phyloP scores from a whole-genome alignment of 2,797 vertebrate species.

The Hipposideros larvatus region DNA sequence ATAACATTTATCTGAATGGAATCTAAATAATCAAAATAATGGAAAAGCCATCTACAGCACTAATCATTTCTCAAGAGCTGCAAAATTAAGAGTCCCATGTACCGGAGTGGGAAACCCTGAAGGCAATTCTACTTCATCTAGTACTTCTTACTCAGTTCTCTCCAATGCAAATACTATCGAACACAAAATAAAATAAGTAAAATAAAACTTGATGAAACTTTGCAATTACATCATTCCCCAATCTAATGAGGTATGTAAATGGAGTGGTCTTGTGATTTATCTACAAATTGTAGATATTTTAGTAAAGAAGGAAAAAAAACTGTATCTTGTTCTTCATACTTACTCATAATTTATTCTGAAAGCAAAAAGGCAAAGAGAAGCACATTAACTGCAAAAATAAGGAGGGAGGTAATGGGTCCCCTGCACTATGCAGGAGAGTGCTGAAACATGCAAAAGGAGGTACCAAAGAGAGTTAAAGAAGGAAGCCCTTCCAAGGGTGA shows the following conservation, averaged over 20 bases:
- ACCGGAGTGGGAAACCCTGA: conserved; percentile 23
- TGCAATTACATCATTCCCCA: not conserved
- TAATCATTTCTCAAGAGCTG: conserved; percentile 39
- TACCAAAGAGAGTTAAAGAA: not conserved
- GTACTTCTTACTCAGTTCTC: conserved; percentile 3
- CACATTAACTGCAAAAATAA: not conserved
- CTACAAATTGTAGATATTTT: not conserved
- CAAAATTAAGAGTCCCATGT: conserved; percentile 64
- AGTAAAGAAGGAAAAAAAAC: not conserved
- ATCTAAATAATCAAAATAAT: conserved; percentile 77
- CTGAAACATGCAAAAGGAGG: fast-evolving
- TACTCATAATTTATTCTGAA: not conserved
- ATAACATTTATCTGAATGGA: conserved; percentile 68
- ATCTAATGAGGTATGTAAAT: not conserved
- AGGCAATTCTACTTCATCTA: conserved; percentile 43
- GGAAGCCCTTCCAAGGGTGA: not conserved
- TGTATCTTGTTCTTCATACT: not conserved
- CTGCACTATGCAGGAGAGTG: fast-evolving
- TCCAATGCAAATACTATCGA: conserved; percentile 50
- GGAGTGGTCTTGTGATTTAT: not conserved
- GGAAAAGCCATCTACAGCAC: conserved; percentile 52
- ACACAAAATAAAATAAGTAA: not conserved
- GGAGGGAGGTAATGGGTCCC: not conserved
- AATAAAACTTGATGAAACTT: not conserved
- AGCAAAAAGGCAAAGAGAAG: not conserved